A percentile compares a stretch with the other conserved stretches of the same genome.
Evolutionary conservation across 2,113 vertebrate genomes (phyloP).

Genomic region (Cichladusa arquata): DNA sequence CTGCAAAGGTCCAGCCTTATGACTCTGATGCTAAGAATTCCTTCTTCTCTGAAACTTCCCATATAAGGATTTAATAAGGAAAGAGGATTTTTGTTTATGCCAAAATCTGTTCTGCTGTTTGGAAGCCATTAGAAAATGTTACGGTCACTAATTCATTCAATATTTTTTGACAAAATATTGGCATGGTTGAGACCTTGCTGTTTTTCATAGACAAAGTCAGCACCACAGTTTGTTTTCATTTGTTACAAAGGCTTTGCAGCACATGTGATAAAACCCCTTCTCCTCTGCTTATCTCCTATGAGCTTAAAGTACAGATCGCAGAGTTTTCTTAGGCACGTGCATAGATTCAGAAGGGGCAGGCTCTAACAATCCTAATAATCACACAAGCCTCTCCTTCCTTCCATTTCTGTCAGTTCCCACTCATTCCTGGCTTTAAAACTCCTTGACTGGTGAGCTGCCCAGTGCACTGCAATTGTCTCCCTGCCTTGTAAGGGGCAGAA

Average conservation of each 20-base stretch:
- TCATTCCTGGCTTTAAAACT: neutral
- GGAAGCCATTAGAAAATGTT: constrained; percentile 2
- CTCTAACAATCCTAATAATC: neutral
- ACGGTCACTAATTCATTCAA: neutral
- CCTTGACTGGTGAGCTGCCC: neutral
- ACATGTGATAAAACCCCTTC: neutral
- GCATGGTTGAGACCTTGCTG: neutral
- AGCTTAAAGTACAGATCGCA: neutral
- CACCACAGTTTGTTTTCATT: constrained; percentile 1
- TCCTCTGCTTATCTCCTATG: neutral
- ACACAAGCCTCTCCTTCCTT: neutral
- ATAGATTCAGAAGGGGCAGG: neutral
- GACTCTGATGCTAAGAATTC: neutral
- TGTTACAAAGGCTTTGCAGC: neutral
- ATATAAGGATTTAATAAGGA: constrained; percentile 14
- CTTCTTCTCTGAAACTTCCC: neutral
- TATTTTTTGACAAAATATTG: constrained; percentile 18
- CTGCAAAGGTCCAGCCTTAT: neutral
- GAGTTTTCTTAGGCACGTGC: neutral
- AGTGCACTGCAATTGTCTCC: neutral
- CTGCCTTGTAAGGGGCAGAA: neutral
- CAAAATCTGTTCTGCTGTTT: constrained; percentile 38
- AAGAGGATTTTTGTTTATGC: neutral
- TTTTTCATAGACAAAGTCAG: neutral
- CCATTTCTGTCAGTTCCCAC: neutral